Evolutionary conservation across 2,113 vertebrate genomes (phyloP).

Genomic region (Catharus minimus): DNA sequence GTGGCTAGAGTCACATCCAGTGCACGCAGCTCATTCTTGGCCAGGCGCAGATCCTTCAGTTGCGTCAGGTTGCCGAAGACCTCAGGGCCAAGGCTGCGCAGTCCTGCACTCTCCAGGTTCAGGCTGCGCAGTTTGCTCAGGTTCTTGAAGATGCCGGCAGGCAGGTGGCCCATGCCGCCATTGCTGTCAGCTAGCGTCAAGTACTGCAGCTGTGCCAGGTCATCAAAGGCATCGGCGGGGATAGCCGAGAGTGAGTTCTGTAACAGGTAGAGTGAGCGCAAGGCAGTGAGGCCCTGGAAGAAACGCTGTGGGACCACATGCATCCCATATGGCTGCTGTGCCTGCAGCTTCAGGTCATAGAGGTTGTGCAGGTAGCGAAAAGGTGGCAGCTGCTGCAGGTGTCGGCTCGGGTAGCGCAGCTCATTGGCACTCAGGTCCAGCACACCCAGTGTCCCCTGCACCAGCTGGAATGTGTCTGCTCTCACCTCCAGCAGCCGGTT

Average conservation of each 20-base stretch:
- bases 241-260: slow-evolving; percentile 74
- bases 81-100: slow-evolving; percentile 24
- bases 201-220: slow-evolving; percentile 70
- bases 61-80: slow-evolving; percentile 82
- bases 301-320: slow-evolving; percentile 32
- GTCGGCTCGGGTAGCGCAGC: slow-evolving; percentile 45
- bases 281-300: slow-evolving; percentile 56
- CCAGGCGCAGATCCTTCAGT: slow-evolving; percentile 68
- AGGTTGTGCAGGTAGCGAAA: slow-evolving; percentile 67
- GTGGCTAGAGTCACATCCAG: slow-evolving; percentile 40
- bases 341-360: slow-evolving; percentile 65
- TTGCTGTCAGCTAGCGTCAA: slow-evolving; percentile 75
- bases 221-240: slow-evolving; percentile 73
- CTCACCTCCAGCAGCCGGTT: slow-evolving; percentile 73
- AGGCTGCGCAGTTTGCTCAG: slow-evolving; percentile 73
- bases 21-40: slow-evolving; percentile 77
- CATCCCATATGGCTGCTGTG: slow-evolving; percentile 59
- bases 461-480: neutral
- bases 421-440: slow-evolving; percentile 60
- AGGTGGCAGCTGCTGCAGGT: slow-evolving; percentile 20
- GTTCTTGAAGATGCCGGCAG: slow-evolving; percentile 82
- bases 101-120: slow-evolving; percentile 75
- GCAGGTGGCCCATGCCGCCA: slow-evolving; percentile 65
- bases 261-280: slow-evolving; percentile 74
- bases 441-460: slow-evolving; percentile 30